Base-by-base conservation (phyloP, 2,888 invertebrate genomes). In the Eupithecia pulchellata region DNA sequence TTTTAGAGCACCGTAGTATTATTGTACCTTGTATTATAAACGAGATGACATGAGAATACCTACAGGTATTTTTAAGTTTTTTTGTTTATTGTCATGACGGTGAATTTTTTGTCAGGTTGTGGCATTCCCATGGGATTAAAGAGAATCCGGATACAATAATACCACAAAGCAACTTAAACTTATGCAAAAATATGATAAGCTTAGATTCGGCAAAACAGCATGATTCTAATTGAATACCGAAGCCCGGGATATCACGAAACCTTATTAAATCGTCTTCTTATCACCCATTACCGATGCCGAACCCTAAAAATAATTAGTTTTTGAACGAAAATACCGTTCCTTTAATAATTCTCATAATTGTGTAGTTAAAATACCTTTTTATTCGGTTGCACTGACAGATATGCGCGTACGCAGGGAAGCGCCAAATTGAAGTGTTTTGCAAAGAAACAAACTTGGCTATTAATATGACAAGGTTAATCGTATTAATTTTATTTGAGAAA, bases 311-410 rank as follows among this genome's bases (percentile, higher is more conserved):
- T 77, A 78, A 78, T 78, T 78, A 78, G 78, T 77, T 77, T 77
- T 76, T 70, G 69, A 68, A 66, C 68, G 65, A 65, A 76, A 66
- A 60, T 58, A 70, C 74, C 73, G 75, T 78, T 73, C 75, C 67
- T 75, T 76, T 73, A 76, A 75, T 75, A 71, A 74, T 75, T 67
- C 64, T 67, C 72, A 64, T 75, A 73, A 77, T 70, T 58, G 73
- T 66, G 68, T 72, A 75, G 70, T 79, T 79, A 79, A 79, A 69
- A 77, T 77, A 75, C 73, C 60, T 75, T 69, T 79, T 79, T 79
- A 79, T 78, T 68, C 32, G 69, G 29, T 36, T 58, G 57, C 65
- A 57, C 57, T 77, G 79, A 79, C 79, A 79, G 77, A 74, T 73
- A 77, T 79, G 64, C 57, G 57, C 14, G n/a, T 29, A 30, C 52